Percentiles rank a stretch among this genome's conserved stretches.
Conservation (phyloP, 2,888 invertebrate species). For the Sipha maydis region DNA sequence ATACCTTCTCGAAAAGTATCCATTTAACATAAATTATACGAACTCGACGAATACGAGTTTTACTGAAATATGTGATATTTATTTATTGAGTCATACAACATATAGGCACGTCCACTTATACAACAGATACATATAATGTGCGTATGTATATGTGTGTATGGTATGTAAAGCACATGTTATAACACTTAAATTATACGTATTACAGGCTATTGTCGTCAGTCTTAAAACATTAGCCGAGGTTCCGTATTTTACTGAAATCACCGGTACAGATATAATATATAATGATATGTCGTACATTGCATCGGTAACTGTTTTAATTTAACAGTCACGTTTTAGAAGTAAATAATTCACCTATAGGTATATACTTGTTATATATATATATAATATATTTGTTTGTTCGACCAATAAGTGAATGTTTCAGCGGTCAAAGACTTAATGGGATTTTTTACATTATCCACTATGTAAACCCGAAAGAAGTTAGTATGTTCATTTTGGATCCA, state of each 20-base stretch:
- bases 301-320: neutral
- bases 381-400: neutral
- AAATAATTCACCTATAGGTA: neutral
- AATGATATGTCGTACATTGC: neutral
- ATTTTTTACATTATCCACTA: neutral
- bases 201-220: neutral
- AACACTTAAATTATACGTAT: too few species aligned
- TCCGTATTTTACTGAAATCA: neutral
- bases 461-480: neutral
- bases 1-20: constrained; percentile 19
- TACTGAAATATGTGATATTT: neutral
- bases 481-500: constrained; percentile 15
- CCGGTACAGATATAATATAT: neutral
- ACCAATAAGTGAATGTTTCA: constrained; percentile 1
- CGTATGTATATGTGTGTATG: too few species aligned
- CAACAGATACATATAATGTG: neutral
- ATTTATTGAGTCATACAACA: neutral
- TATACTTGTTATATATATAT: neutral
- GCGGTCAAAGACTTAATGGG: neutral
- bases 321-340: neutral
- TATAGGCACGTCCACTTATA: neutral
- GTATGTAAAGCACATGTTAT: neutral
- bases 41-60: constrained; percentile 10
- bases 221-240: neutral
- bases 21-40: neutral